phyloP scores from a whole-genome alignment of 2,888 invertebrate genomes.

The Drosophila meridionalis region DNA sequence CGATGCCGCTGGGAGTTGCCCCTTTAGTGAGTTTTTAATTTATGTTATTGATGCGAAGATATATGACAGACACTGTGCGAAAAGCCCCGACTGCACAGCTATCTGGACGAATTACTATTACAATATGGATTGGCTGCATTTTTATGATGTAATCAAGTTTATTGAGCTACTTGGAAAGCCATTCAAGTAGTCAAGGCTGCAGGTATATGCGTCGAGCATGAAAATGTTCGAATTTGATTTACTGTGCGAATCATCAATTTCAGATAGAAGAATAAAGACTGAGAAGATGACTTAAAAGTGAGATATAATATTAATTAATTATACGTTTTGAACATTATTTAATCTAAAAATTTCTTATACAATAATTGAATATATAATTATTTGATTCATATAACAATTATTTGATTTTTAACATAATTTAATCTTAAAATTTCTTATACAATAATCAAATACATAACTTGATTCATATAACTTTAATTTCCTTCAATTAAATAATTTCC shows the following conservation, averaged over 20 bases:
- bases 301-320: not conserved
- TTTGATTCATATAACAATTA: too few relatives aligned
- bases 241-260: not conserved
- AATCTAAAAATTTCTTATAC: too few relatives aligned
- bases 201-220: not conserved
- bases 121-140: not conserved
- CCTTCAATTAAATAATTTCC: too few relatives aligned
- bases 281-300: not conserved
- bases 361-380: too few relatives aligned
- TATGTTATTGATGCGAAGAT: constrained; percentile 76
- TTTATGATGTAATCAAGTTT: constrained; percentile 5
- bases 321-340: too few relatives aligned
- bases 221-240: not conserved
- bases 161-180: not conserved
- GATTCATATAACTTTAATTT: too few relatives aligned
- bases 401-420: too few relatives aligned
- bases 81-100: constrained; percentile 23
- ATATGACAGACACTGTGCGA: constrained; percentile 61
- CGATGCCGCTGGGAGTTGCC: constrained; percentile 67
- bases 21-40: constrained; percentile 62
- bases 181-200: not conserved
- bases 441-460: too few relatives aligned
- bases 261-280: not conserved
- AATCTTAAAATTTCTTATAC: too few relatives aligned
- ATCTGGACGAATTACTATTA: too few relatives aligned